A percentile compares a stretch with the other conserved stretches of the same genome.
phyloP scores from a whole-genome alignment of 2,797 vertebrate species.

The Centropyge bicolor region DNA sequence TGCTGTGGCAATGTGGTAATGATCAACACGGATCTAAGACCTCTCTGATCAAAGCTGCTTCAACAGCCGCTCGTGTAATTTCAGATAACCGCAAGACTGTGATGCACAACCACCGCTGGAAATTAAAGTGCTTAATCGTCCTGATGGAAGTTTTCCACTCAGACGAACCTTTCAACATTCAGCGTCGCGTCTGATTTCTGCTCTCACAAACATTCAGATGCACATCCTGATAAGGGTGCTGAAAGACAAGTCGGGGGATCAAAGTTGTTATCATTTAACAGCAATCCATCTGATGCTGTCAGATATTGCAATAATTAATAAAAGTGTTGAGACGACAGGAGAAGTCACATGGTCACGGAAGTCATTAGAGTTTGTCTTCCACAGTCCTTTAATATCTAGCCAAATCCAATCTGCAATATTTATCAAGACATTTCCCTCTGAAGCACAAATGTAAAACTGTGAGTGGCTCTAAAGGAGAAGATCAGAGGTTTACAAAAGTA shows the following conservation, averaged over 20 bases:
- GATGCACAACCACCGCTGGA: conserved; percentile 3
- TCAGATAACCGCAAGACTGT: conserved; percentile 32
- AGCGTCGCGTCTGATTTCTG: neutral
- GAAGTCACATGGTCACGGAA: neutral
- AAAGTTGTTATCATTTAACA: neutral
- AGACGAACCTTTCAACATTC: neutral
- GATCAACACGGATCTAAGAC: conserved; percentile 36
- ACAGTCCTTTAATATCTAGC: neutral
- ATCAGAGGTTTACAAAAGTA: neutral
- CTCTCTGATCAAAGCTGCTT: conserved; percentile 40
- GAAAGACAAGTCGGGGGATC: neutral
- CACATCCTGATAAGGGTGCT: neutral
- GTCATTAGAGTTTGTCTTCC: too few relatives aligned
- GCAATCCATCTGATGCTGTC: neutral
- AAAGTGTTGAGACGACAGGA: neutral
- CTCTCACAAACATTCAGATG: neutral
- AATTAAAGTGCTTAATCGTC: conserved; percentile 28
- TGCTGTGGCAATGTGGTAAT: conserved; percentile 43
- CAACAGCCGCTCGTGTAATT: conserved; percentile 33
- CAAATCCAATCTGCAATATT: neutral
- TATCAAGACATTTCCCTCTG: neutral
- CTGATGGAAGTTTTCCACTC: conserved; percentile 39
- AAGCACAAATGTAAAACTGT: neutral
- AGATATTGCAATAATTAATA: neutral
- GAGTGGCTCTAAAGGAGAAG: neutral